Evolutionary conservation across 2,797 vertebrate species (phyloP), one percentile per base, ranked within the genome.

Genomic region (Centropyge bicolor): DNA sequence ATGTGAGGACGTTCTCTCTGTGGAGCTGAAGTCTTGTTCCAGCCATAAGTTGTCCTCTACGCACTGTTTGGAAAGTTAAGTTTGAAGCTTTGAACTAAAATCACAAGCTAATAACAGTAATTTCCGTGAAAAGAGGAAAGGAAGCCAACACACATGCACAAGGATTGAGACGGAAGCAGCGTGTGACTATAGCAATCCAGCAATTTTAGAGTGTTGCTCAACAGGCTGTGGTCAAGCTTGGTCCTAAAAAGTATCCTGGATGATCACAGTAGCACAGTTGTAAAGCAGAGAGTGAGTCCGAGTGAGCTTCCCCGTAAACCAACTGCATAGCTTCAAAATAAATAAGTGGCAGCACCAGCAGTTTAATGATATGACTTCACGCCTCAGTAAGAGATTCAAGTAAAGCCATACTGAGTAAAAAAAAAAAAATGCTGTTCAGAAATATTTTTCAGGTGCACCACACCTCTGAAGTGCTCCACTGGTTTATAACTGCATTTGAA

Each of bases 71-170:
- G 36, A 79, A 48, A 67, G 54, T 41, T 9, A 8, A 24, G 13
- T 57, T 57, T 81, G n/a, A 16, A 60, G 43, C 27, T 63, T 65
- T 74, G 36, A 79, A 55, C 35, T 48, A 3, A 78, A 76, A 71
- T 70, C 35, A 55, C 4, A 35, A 64, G 5, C 17, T 19, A 55
- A 52, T 52, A 74, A 70, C 14, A 4, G 55, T 36, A 22, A 38
- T 80, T 73, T 62, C 17, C 24, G 4, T 4, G 0, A 55, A 55
- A 45, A 35, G 40, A 45, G 31, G 22, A 8, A 1, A 76, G 24
- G 17, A 65, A 81, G 51, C 12, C 24, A 66, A 35, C 46, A 1
- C 19, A 52, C 35, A n/a, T n/a, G 8, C 7, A 41, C 5, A 63
- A 9, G 3, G 51, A 70, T 0, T 57, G 13, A 55, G 35, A 40